These are phyloP conservation scores for Calyptomena viridis DNA, from an alignment of 2,113 vertebrate genomes.

Conservation along the genomic window DNA sequence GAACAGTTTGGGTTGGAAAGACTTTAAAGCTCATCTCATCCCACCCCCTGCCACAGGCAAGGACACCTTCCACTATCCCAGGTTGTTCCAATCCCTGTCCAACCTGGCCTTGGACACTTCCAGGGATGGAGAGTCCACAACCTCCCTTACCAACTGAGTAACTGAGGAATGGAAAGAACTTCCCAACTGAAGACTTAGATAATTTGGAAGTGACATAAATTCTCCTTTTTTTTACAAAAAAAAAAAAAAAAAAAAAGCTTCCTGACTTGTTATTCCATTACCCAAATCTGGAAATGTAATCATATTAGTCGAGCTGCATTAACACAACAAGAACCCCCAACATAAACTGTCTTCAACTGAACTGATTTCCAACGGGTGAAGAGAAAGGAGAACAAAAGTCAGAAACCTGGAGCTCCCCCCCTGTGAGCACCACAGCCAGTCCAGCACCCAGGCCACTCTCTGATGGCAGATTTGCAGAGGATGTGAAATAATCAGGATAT, in stretches of 20 bases:
- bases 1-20: background rate
- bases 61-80: background rate
- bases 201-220: background rate
- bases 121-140: background rate
- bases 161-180: background rate
- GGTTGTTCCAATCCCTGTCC: background rate
- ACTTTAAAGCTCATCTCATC: fast-evolving
- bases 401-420: background rate
- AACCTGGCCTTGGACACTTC: background rate
- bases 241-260: background rate
- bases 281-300: slow-evolving; percentile 62
- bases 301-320: slow-evolving; percentile 53
- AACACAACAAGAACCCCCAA: slow-evolving; percentile 20
- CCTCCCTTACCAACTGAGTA: background rate
- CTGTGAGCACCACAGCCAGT: background rate
- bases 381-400: slow-evolving; percentile 50
- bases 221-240: background rate
- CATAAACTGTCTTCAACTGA: background rate
- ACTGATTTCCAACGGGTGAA: background rate
- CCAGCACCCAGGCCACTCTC: background rate
- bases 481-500: slow-evolving; percentile 16
- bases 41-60: background rate
- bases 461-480: background rate
- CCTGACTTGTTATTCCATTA: slow-evolving; percentile 60
- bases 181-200: background rate